Evolutionary conservation across 2,113 vertebrate genomes (phyloP).

Genomic region (rabbit (Oryctolagus cuniculus)): DNA sequence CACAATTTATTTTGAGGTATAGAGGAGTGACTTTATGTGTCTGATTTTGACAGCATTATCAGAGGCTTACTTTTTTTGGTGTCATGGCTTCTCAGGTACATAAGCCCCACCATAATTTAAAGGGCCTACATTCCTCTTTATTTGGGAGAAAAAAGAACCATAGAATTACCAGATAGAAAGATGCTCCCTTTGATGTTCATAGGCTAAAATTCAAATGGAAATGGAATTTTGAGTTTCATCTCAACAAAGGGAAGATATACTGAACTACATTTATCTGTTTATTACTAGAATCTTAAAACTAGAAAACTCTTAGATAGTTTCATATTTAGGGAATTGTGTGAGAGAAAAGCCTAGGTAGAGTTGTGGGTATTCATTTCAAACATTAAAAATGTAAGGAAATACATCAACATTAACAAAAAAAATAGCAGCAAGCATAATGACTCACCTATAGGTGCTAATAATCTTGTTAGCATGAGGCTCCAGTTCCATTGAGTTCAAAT

Average conservation of each 20-base stretch:
- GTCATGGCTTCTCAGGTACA: background rate
- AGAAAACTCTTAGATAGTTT: background rate
- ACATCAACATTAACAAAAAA: background rate
- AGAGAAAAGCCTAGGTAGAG: background rate
- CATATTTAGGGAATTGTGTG: background rate
- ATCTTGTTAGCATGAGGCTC: conserved; percentile 94
- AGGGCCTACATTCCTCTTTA: background rate
- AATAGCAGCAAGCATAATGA: background rate
- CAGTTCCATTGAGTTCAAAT: conserved; percentile 93
- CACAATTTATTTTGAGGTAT: background rate
- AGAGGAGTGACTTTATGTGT: background rate
- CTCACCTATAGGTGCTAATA: conserved; percentile 94
- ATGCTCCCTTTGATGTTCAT: background rate
- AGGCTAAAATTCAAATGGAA: background rate
- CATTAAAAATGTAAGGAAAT: background rate
- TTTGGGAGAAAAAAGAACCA: background rate
- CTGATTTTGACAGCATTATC: background rate
- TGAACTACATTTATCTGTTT: background rate
- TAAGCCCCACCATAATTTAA: background rate
- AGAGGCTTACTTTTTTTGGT: background rate
- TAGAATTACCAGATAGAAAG: background rate
- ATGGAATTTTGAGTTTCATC: background rate
- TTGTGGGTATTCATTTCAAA: conserved; percentile 10
- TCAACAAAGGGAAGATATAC: background rate
- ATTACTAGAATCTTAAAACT: background rate